These are phyloP conservation scores for Drosophila tripunctata DNA, from an alignment of 2,888 invertebrate genomes.

Conservation along the genomic window DNA sequence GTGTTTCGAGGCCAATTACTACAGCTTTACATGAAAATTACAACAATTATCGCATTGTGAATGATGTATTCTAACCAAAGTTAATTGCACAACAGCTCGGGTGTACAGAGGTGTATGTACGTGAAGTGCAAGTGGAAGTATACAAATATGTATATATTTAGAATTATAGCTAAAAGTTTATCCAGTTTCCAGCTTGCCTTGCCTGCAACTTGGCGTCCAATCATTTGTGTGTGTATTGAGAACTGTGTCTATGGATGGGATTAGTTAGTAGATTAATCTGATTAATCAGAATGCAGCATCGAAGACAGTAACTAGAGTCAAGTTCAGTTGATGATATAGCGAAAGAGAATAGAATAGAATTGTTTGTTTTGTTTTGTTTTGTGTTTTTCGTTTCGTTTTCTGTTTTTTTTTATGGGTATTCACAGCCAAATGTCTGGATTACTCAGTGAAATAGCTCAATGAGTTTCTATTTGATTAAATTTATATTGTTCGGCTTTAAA, in stretches of 20 bases:
- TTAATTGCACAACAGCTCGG: constrained; percentile 10
- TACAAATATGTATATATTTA: constrained; percentile 7
- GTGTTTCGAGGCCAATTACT: constrained; percentile 33
- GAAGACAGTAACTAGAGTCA: constrained; percentile 62
- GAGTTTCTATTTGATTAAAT: too few species aligned
- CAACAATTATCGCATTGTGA: constrained; percentile 19
- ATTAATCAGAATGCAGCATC: constrained; percentile 67
- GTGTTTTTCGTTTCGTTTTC: constrained; percentile 29
- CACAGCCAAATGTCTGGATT: constrained; percentile 59
- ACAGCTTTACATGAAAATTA: constrained; percentile 30
- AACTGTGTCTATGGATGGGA: constrained; percentile 51
- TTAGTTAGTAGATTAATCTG: constrained; percentile 10
- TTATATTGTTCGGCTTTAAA: neutral
- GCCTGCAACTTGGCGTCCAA: constrained; percentile 42
- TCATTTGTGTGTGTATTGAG: constrained; percentile 23
- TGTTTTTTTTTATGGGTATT: constrained; percentile 32
- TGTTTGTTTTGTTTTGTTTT: constrained; percentile 33
- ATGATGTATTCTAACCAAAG: constrained; percentile 1
- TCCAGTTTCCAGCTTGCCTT: constrained; percentile 34
- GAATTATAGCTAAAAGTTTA: neutral
- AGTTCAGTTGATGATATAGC: constrained; percentile 27
- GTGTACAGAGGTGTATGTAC: constrained; percentile 11
- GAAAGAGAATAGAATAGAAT: constrained; percentile 51
- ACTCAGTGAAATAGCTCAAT: constrained; percentile 52
- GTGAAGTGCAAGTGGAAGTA: constrained; percentile 7